Base-by-base conservation (phyloP, 2,888 invertebrate genomes). In the Pheosia gnoma region DNA sequence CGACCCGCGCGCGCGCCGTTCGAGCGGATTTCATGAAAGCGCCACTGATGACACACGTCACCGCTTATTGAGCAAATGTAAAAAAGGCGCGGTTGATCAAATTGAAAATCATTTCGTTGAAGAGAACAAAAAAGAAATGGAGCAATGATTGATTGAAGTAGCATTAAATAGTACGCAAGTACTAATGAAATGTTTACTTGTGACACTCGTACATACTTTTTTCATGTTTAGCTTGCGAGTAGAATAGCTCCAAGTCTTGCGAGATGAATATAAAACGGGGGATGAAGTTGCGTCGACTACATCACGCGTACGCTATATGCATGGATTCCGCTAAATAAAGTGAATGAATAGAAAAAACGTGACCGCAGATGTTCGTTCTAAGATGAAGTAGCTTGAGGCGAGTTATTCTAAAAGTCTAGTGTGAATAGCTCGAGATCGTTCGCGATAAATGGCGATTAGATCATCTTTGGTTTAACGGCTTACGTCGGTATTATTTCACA, bases 181-280 rank as follows among this genome's bases (percentile, higher is more conserved):
- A 43, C 9, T 3, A 9, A 43, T 43, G 10, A 8, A 10, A 43
- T 39, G 9, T 8, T 7, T 3, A 3, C 45, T 10, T 45, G 9
- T 9, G 4, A 47, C 47, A n/a, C 5, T n/a, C 9, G 5, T 47
- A 47, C 47, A 25, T 47, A 47, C 4, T 47, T n/a, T 47, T 11
- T 47, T 11, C 11, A n/a, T 47, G 47, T 47, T 47, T 4, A n/a
- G 4, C 53, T 53, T 10, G 11, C 11, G 53, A 53, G 10, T 52
- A 9, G 52, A 36, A 52, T 36, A 53, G 10, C 37, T 10, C 6
- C 11, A 3, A 10, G 53, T 3, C 36, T 9, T 11, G 10, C 53
- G 53, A 8, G 53, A 37, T 53, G 53, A 53, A 53, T 53, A 53
- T 37, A 37, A 53, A 53, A 53, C 37, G 5, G 38, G 10, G 53